These are phyloP conservation scores for Augochlora pura DNA, from an alignment of 1,140 invertebrate genomes.

Conservation along the genomic window DNA sequence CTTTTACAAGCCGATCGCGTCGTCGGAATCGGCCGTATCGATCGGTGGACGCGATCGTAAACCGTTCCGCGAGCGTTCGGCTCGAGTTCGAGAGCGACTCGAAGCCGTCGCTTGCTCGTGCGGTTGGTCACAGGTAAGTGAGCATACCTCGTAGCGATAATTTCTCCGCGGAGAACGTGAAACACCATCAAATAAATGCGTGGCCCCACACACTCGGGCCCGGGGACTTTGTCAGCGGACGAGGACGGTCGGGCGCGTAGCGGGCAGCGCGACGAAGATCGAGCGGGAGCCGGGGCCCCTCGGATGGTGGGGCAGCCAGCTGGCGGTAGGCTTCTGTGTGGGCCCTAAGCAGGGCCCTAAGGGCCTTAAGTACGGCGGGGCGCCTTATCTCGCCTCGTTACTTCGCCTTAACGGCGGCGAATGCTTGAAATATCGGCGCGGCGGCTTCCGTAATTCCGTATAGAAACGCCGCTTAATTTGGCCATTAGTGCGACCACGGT, in stretches of 20 bases:
- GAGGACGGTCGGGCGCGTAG: not conserved
- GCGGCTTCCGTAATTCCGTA: slow-evolving; percentile 74
- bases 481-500: slow-evolving; percentile 66
- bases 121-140: slow-evolving; percentile 66
- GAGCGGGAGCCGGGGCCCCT: not conserved
- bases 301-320: slow-evolving; percentile 3
- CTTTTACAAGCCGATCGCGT: too few relatives aligned
- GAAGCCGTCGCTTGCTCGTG: slow-evolving; percentile 41
- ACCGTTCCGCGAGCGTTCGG: too few relatives aligned
- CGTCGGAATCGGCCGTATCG: too few relatives aligned
- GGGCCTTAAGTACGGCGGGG: slow-evolving; percentile 59
- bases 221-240: slow-evolving; percentile 1
- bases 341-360: slow-evolving; percentile 57
- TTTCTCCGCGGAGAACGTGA: slow-evolving; percentile 65
- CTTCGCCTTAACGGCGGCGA: slow-evolving; percentile 74
- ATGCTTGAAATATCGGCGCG: slow-evolving; percentile 75
- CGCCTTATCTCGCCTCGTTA: slow-evolving; percentile 75
- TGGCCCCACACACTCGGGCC: slow-evolving; percentile 40
- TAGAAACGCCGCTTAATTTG: slow-evolving; percentile 70
- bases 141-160: slow-evolving; percentile 68
- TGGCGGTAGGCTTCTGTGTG: slow-evolving; percentile 60
- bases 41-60: too few relatives aligned
- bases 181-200: slow-evolving; percentile 65
- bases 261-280: not conserved
- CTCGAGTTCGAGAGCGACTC: slow-evolving; percentile 30